These are phyloP conservation scores for Isotomurus palustris DNA, from an alignment of 2,888 invertebrate species.

Conservation along the genomic window DNA sequence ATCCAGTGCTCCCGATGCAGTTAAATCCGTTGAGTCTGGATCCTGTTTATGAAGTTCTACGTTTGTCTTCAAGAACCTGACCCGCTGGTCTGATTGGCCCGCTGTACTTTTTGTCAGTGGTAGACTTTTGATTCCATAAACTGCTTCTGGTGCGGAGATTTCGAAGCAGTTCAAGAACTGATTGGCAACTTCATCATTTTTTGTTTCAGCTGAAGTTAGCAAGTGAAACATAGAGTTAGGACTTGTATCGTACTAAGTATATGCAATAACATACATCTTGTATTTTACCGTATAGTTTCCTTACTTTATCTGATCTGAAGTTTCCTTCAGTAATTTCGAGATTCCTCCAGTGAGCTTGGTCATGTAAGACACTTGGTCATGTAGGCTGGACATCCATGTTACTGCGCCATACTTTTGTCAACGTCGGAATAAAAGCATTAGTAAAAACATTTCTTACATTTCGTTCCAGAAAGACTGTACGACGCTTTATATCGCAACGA, in stretches of 20 bases:
- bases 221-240: no score
- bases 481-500: constrained; percentile 24
- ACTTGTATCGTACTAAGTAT: no score
- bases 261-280: constrained; percentile 24
- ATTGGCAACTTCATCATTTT: no score
- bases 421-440: constrained; percentile 43
- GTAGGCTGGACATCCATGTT: constrained; percentile 49
- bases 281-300: constrained; percentile 42
- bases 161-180: constrained; percentile 21
- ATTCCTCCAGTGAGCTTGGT: constrained; percentile 37
- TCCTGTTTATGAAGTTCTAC: constrained; percentile 16
- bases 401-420: constrained; percentile 44
- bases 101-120: constrained; percentile 42
- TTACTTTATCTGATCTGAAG: constrained; percentile 38
- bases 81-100: constrained; percentile 8
- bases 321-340: constrained; percentile 37
- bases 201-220: no score
- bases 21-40: constrained; percentile 17
- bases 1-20: constrained; percentile 40
- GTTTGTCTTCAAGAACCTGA: constrained; percentile 11
- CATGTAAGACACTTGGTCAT: constrained; percentile 46
- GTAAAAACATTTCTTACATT: constrained; percentile 26
- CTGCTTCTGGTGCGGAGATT: constrained; percentile 46
- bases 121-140: constrained; percentile 31
- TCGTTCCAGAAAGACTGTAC: constrained; percentile 41